Base-by-base conservation (phyloP, 1,140 invertebrate genomes). In the Galleria mellonella region DNA sequence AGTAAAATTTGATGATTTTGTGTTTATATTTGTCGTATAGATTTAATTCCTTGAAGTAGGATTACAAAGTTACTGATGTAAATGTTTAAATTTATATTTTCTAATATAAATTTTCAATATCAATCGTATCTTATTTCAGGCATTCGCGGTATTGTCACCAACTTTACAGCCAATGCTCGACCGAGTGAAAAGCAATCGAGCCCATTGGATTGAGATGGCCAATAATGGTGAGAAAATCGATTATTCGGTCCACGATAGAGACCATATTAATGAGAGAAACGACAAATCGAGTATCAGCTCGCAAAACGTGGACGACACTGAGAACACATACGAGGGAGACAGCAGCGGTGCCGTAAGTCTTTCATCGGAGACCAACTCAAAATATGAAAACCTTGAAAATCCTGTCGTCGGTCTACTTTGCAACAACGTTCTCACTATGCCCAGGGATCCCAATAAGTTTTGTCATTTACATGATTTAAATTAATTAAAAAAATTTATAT, bases 101-200 rank as follows among this genome's bases (percentile, higher is more conserved):
- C n/a, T n/a, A n/a, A n/a, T n/a, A n/a, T n/a, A n/a, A n/a, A n/a
- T n/a, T n/a, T n/a, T n/a, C n/a, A n/a, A n/a, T 35, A 10, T 28
- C 7, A 6, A 28, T 13, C 6, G 9, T 17, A 15, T 40, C n/a
- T 62, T 4, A 9, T 85, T 87, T 0, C 73, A 98, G 96, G 92
- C 94, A 60, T 97, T 98, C 75, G 91, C 94, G 27, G 86, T 90
- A 29, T 82, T 97, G 27, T 95, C 93, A 0, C 89, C 92, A 11
- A 90, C 92, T 52, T 72, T 98, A 43, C 88, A 91, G 55, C 94
- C 95, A 6, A 85, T 98, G 64, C 88, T 96, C 0, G 92, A 96
- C 38, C 94, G 96, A 8, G 95, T 97, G n/a, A 86, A 90, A 36
- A 86, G 89, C 43, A 98, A 98, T 78, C 90, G 94, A 43, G 86